Base-by-base conservation (phyloP, 2,113 vertebrate genomes). In the Petroica traversi region DNA sequence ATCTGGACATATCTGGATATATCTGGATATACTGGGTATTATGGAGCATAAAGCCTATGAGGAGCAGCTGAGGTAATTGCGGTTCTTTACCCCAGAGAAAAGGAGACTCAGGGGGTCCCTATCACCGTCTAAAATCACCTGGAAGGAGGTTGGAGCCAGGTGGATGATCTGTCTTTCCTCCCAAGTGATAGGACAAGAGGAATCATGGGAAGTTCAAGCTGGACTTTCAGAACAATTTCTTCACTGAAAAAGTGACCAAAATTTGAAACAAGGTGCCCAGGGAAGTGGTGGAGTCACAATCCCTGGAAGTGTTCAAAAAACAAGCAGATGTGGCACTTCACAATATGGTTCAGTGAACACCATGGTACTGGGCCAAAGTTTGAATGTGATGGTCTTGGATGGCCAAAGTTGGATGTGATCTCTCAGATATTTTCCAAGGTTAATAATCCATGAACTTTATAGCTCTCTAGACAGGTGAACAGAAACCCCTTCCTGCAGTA, bases 361-460 rank as follows among this genome's bases (percentile, higher is more conserved):
- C 0, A 0, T 4, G 8, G 17, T 34, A 31, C 24, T 68, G 29
- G 19, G 62, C 31, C 54, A 18, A 62, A 54, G n/a, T 59, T 40
- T 54, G 45, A 13, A 9, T 38, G 28, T 24, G 43, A n/a, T 51
- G 28, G 22, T 20, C 57, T 49, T 76, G 45, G 73, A 40, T 31
- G 36, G 58, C 59, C 58, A 18, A 36, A 57, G 51, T 41, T 20
- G 69, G 25, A 16, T 41, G 31, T 23, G 48, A 28, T 48, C 38
- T n/a, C n/a, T n/a, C n/a, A 34, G 63, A 41, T 16, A 48, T 55
- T 48, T 55, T 55, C 48, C 48, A 55, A 0, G 31, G 22, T 36
- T 43, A 28, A 36, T 36, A 19, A 36, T 48, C 71, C 63, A 41
- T 28, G 14, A 26, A 4, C 25, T n/a, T 0, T 1, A 1, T 0